Evolutionary conservation across 2,797 vertebrate genomes (phyloP).

Genomic region (Phrynocephalus guinanensis): DNA sequence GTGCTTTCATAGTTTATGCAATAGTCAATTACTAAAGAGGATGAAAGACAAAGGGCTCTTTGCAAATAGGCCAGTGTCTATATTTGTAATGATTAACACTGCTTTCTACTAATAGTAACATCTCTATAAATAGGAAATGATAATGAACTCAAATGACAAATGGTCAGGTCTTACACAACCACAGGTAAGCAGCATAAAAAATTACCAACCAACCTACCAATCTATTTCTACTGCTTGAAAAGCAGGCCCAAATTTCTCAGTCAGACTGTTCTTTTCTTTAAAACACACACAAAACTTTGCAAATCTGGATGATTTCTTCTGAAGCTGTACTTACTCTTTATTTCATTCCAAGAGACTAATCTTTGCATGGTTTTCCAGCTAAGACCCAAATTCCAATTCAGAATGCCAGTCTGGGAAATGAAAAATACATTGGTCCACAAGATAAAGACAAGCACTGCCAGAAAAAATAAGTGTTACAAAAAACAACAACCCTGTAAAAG

Average conservation of each 20-base stretch:
- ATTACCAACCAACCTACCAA: background rate
- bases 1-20: slow-evolving; percentile 75
- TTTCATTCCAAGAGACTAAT: background rate
- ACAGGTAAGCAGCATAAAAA: background rate
- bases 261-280: background rate
- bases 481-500: too few relatives aligned
- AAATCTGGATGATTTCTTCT: background rate
- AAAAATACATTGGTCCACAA: background rate
- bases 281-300: background rate
- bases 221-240: background rate
- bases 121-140: slow-evolving; percentile 56
- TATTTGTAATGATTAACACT: slow-evolving; percentile 68
- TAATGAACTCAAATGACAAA: slow-evolving; percentile 27
- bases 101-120: slow-evolving; percentile 57
- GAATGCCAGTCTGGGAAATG: background rate
- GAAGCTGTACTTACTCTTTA: background rate
- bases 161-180: slow-evolving; percentile 20
- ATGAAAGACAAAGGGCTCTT: slow-evolving; percentile 73
- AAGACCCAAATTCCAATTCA: background rate
- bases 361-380: background rate
- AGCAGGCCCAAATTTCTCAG: background rate
- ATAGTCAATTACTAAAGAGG: slow-evolving; percentile 77
- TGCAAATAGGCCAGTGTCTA: slow-evolving; percentile 75
- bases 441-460: background rate
- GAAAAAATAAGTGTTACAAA: background rate